These are phyloP conservation scores for Epistrophe eligans DNA, from an alignment of 2,888 invertebrate genomes.

Conservation along the genomic window DNA sequence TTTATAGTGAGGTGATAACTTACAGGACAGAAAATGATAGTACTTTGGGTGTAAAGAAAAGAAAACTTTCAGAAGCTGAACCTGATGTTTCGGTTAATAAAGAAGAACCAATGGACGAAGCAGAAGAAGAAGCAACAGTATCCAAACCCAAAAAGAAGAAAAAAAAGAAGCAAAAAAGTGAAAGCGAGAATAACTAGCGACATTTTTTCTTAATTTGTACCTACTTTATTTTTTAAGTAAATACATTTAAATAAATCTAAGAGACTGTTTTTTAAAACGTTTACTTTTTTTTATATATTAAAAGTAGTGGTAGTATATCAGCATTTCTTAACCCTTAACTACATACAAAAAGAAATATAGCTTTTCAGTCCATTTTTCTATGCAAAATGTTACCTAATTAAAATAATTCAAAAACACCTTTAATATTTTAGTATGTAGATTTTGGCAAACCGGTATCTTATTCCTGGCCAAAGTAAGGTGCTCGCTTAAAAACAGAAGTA, in stretches of 20 bases:
- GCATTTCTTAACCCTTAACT: too few species aligned
- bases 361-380: too few species aligned
- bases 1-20: slow-evolving; percentile 89
- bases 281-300: too few species aligned
- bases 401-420: too few species aligned
- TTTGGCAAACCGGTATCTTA: too few species aligned
- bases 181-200: slow-evolving; percentile 82
- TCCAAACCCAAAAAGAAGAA: slow-evolving; percentile 85
- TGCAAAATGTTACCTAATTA: too few species aligned
- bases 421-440: too few species aligned
- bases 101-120: slow-evolving; percentile 42
- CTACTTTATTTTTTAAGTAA: slow-evolving; percentile 58
- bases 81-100: slow-evolving; percentile 60
- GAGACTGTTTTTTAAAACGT: slow-evolving; percentile 12
- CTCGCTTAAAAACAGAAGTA: too few species aligned
- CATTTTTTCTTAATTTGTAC: slow-evolving; percentile 30
- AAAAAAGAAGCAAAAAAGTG: slow-evolving; percentile 80
- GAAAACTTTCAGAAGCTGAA: slow-evolving; percentile 85
- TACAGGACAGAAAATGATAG: slow-evolving; percentile 93
- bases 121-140: slow-evolving; percentile 77
- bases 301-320: too few species aligned
- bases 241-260: slow-evolving; percentile 26
- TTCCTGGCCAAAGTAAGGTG: too few species aligned
- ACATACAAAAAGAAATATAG: too few species aligned
- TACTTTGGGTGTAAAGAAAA: slow-evolving; percentile 86